Percentiles rank a stretch among this genome's conserved stretches.
These are phyloP conservation scores for Galerucella nymphaeae DNA, from an alignment of 2,888 invertebrate species.

Conservation along the genomic window DNA sequence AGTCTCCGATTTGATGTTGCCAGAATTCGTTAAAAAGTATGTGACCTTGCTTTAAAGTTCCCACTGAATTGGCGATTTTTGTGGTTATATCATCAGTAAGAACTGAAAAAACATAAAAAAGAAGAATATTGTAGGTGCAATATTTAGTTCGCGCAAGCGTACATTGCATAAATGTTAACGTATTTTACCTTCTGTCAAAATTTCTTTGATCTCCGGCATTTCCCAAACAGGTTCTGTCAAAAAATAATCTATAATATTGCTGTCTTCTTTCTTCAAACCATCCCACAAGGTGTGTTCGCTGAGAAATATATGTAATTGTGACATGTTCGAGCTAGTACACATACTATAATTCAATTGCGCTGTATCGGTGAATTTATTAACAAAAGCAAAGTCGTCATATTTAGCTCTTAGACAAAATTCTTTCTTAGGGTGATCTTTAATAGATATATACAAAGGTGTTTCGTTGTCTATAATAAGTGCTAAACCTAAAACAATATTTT, in stretches of 20 bases:
- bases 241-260: constrained; percentile 78
- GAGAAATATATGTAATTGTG: constrained; percentile 76
- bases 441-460: constrained; percentile 82
- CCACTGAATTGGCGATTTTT: constrained; percentile 78
- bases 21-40: constrained; percentile 84
- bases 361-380: constrained; percentile 74
- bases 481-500: constrained; percentile 65
- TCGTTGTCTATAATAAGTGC: constrained; percentile 81
- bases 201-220: constrained; percentile 77
- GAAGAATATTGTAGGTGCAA: too few relatives aligned
- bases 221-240: constrained; percentile 90
- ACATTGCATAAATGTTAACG: too few relatives aligned
- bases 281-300: constrained; percentile 77
- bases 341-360: constrained; percentile 87
- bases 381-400: constrained; percentile 83
- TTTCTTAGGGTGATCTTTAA: constrained; percentile 71
- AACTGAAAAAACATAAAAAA: constrained; percentile 50
- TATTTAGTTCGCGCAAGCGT: too few relatives aligned
- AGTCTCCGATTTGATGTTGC: constrained; percentile 88
- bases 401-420: constrained; percentile 83
- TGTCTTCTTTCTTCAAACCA: constrained; percentile 81
- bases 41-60: constrained; percentile 82
- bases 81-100: constrained; percentile 86
- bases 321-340: constrained; percentile 84
- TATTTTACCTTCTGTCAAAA: constrained; percentile 70